Evolutionary conservation across 1,140 invertebrate genomes (phyloP).

Genomic region (Heliconius congener): DNA sequence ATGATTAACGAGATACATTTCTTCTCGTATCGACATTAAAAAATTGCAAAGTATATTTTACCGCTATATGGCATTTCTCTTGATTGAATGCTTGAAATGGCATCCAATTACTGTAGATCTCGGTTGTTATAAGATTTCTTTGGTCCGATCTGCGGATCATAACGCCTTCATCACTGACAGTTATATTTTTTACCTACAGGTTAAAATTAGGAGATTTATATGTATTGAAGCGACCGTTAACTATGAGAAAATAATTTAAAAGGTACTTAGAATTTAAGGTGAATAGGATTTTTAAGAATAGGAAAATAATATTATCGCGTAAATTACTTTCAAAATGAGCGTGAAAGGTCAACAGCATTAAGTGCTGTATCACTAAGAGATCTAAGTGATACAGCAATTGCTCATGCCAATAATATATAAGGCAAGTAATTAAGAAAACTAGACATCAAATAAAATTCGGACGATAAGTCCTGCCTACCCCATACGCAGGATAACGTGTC

Average conservation of each 20-base stretch:
- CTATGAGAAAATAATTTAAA: background rate
- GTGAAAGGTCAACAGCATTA: too few relatives aligned
- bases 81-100: slow-evolving; percentile 47
- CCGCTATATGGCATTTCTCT: slow-evolving; percentile 34
- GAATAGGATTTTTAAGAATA: background rate
- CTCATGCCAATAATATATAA: too few relatives aligned
- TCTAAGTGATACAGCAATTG: too few relatives aligned
- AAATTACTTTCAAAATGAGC: too few relatives aligned
- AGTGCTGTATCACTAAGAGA: too few relatives aligned
- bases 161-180: slow-evolving; percentile 17
- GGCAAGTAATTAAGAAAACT: too few relatives aligned
- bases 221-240: background rate
- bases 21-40: slow-evolving; percentile 39
- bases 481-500: too few relatives aligned
- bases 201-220: background rate
- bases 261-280: background rate
- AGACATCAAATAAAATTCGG: too few relatives aligned
- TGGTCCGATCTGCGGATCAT: slow-evolving; percentile 14
- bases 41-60: slow-evolving; percentile 36
- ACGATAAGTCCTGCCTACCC: too few relatives aligned
- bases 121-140: slow-evolving; percentile 33
- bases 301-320: too few relatives aligned
- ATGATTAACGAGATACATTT: slow-evolving; percentile 71
- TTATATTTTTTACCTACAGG: slow-evolving; percentile 3
- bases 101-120: slow-evolving; percentile 46